Conservation (phyloP, 2,888 invertebrate species). For the Molorchus minor region DNA sequence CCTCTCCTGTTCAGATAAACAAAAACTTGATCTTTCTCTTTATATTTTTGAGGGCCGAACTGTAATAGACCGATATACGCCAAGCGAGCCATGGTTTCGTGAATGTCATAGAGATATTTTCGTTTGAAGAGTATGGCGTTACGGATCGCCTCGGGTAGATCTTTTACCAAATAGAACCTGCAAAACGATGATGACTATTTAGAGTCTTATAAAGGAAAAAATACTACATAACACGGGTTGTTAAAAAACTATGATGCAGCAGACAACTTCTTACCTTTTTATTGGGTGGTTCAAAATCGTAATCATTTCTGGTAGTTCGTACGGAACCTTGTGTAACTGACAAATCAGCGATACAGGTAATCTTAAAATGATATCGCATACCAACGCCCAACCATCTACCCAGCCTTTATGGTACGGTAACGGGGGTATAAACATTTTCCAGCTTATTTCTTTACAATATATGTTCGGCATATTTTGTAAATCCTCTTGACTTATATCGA, state of each 20-base stretch:
- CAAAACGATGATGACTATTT: too few relatives aligned
- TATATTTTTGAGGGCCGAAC: slow-evolving; percentile 70
- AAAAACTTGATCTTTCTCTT: slow-evolving; percentile 77
- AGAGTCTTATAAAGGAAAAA: too few relatives aligned
- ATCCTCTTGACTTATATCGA: slow-evolving; percentile 57
- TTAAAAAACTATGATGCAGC: too few relatives aligned
- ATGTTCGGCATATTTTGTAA: slow-evolving; percentile 63
- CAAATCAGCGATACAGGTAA: slow-evolving; percentile 77
- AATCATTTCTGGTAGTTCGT: slow-evolving; percentile 67
- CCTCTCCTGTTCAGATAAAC: slow-evolving; percentile 73
- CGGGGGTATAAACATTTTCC: slow-evolving; percentile 79
- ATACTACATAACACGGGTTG: too few relatives aligned
- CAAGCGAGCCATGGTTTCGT: slow-evolving; percentile 68
- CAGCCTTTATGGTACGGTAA: slow-evolving; percentile 69
- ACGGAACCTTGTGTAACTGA: slow-evolving; percentile 70
- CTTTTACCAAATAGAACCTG: slow-evolving; percentile 69
- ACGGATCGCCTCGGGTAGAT: slow-evolving; percentile 67
- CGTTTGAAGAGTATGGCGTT: slow-evolving; percentile 66
- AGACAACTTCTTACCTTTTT: slow-evolving; percentile 62
- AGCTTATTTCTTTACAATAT: slow-evolving; percentile 67
- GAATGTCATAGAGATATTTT: slow-evolving; percentile 69
- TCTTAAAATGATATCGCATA: slow-evolving; percentile 74
- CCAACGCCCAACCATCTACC: slow-evolving; percentile 68
- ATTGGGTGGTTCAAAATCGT: slow-evolving; percentile 73
- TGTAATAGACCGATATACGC: slow-evolving; percentile 76